phyloP scores from a whole-genome alignment of 2,797 vertebrate genomes.

The Enteromius fasciolatus region DNA sequence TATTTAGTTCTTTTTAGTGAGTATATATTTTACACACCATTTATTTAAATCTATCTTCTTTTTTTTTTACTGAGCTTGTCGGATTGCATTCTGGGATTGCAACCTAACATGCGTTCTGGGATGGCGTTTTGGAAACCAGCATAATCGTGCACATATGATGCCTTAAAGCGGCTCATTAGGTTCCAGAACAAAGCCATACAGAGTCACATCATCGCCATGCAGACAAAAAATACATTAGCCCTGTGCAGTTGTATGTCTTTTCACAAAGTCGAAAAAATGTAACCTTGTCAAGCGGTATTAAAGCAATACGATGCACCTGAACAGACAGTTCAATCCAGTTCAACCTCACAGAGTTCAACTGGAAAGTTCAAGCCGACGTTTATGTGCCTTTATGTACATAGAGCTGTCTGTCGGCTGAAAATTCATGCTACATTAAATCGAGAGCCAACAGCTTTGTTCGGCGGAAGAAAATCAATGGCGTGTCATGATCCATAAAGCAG shows the following conservation, averaged over 20 bases:
- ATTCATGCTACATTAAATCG: not conserved
- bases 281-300: not conserved
- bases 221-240: not conserved
- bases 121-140: not conserved
- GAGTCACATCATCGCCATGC: not conserved
- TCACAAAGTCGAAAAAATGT: not conserved
- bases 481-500: conserved; percentile 3
- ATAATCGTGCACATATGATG: not conserved
- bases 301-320: not conserved
- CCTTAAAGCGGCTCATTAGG: not conserved
- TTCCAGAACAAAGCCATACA: not conserved
- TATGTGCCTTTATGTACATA: not conserved
- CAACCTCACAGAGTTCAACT: not conserved
- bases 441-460: conserved; percentile 1
- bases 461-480: not conserved
- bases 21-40: not conserved
- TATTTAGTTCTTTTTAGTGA: not conserved
- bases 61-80: not conserved
- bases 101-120: not conserved
- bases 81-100: not conserved
- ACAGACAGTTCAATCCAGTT: not conserved
- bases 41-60: not conserved
- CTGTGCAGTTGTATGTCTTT: not conserved
- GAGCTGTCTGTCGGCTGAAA: not conserved
- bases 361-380: not conserved